Evolutionary conservation across 2,888 invertebrate genomes (phyloP), one percentile per base, ranked within the genome.

Genomic region (Malthinus flaveolus): DNA sequence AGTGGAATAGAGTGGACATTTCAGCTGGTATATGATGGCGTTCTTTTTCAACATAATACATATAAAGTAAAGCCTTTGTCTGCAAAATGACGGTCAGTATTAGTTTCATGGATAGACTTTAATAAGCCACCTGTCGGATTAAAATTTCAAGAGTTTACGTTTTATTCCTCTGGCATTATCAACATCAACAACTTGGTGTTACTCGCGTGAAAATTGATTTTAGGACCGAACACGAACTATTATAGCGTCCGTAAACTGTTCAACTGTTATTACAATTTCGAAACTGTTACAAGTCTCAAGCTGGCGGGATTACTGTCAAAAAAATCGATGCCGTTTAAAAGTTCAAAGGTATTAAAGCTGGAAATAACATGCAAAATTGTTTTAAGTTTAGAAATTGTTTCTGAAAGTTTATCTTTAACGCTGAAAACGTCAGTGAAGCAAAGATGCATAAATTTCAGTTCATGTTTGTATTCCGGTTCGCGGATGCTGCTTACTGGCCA

Each of bases 41-140:
- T 44, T 39, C 49, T 44, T 59, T 52, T 53, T 49, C 58, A 47
- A 15, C 58, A 49, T 54, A 53, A 59, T 54, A 59, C 46, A 49
- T 36, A 49, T 49, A 49, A 35, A 39, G 49, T 50, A 50, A 59
- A 49, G 49, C 55, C 55, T 50, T 59, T 55, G 55, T 59, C 59
- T 50, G 54, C 50, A 46, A 51, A 49, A 45, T 44, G 50, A 54
- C 55, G 59, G 59, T 59, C 59, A 59, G 54, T 50, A 55, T 51
- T 55, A 53, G 50, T 59, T 50, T 51, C 59, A 55, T 47, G 47
- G 59, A 50, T 55, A 59, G 55, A 55, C 55, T 59, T 59, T 59
- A 59, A 59, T 59, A 59, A 59, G 55, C 59, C 59, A 59, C 59
- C 59, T 59, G 59, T 59, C 59, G 55, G 59, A 59, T 55, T 59